Evolutionary conservation across 2,113 vertebrate species (phyloP).

Genomic region (Lipophrys pholis): DNA sequence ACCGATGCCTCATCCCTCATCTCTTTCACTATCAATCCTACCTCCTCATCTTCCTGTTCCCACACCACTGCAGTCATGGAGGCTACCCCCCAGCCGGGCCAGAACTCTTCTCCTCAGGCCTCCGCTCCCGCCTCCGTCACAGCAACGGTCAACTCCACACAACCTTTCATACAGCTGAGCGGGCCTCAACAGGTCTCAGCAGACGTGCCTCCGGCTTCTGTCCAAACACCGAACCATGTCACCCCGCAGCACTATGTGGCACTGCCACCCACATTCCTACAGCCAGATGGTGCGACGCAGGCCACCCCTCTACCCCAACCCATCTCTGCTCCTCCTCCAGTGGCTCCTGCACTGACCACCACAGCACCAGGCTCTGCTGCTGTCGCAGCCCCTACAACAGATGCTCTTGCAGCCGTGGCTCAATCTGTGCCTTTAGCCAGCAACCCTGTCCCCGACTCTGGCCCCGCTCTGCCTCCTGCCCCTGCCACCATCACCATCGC

Average conservation of each 20-base stretch:
- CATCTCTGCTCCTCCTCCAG: conserved; percentile 70
- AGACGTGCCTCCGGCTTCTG: conserved; percentile 87
- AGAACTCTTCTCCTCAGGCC: conserved; percentile 77
- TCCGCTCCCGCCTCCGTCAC: conserved; percentile 74
- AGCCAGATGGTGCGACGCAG: conserved; percentile 76
- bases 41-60: conserved; percentile 79
- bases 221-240: conserved; percentile 69
- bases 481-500: conserved; percentile 87
- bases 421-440: conserved; percentile 90
- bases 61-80: conserved; percentile 83
- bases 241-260: conserved; percentile 84
- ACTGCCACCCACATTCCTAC: conserved; percentile 87
- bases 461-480: conserved; percentile 84
- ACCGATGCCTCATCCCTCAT: conserved; percentile 81
- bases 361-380: conserved; percentile 78
- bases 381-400: conserved; percentile 78
- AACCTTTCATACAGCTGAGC: conserved; percentile 83
- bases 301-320: conserved; percentile 80
- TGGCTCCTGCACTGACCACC: conserved; percentile 69
- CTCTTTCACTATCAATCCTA: conserved; percentile 84
- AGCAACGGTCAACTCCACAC: conserved; percentile 80
- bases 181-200: conserved; percentile 87
- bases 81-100: conserved; percentile 75
- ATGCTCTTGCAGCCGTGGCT: conserved; percentile 84
- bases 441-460: conserved; percentile 82